Conservation (phyloP, 2,797 vertebrate species). For the Chaetophractus vellerosus region DNA sequence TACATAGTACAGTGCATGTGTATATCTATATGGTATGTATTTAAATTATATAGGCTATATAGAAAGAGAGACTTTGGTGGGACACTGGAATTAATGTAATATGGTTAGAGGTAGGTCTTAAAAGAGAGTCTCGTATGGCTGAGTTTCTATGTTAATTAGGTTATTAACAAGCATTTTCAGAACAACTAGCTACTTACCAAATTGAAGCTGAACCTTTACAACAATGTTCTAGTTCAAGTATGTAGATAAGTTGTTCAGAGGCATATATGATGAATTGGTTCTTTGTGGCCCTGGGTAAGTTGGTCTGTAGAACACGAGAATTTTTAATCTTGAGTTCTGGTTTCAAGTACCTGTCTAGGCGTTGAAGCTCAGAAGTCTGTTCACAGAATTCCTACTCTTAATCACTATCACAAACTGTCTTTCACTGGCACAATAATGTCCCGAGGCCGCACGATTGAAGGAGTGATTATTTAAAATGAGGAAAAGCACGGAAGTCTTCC, state of each 20-base stretch:
- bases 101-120: not conserved
- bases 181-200: not conserved
- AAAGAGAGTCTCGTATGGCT: not conserved
- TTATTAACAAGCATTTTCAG: not conserved
- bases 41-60: not conserved
- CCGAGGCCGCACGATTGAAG: not conserved
- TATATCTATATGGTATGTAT: not conserved
- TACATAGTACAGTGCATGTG: not conserved
- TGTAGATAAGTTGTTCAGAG: not conserved
- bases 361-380: not conserved
- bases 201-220: not conserved
- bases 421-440: not conserved
- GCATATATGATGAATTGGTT: fast-evolving
- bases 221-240: not conserved
- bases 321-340: conserved; percentile 83
- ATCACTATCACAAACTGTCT: not conserved
- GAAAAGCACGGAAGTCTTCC: conserved; percentile 53
- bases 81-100: not conserved
- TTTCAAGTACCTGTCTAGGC: conserved; percentile 86
- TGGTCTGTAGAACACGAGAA: conserved; percentile 84
- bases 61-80: not conserved
- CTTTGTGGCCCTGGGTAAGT: conserved; percentile 63
- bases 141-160: not conserved
- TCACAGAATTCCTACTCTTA: not conserved
- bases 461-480: not conserved